Percentiles rank a stretch among this genome's conserved stretches.
Conservation (phyloP, 2,888 invertebrate species). For the Acleris holmiana region DNA sequence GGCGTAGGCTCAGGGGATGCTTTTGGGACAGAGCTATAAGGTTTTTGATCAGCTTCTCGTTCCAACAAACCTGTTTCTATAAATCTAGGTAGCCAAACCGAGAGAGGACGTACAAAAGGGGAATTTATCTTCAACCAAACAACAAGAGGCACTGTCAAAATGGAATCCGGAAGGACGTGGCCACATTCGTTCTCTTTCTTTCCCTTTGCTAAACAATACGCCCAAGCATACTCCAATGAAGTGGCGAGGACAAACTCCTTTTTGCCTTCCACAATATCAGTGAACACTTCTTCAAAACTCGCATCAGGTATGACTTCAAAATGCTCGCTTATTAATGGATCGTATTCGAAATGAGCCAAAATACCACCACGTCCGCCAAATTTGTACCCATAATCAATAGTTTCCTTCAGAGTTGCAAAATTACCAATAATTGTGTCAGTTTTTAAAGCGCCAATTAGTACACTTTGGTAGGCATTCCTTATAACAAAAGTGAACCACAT, state of each 20-base stretch:
- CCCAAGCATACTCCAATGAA: slow-evolving; percentile 65
- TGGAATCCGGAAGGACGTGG: slow-evolving; percentile 63
- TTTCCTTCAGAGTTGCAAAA: slow-evolving; percentile 60
- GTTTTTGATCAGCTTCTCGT: slow-evolving; percentile 49
- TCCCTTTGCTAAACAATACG: slow-evolving; percentile 59
- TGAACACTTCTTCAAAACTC: slow-evolving; percentile 59
- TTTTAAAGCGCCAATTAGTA: slow-evolving; percentile 67
- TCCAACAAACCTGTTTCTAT: slow-evolving; percentile 65
- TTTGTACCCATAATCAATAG: slow-evolving; percentile 56
- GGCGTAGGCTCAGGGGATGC: slow-evolving; percentile 58
- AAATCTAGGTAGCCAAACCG: slow-evolving; percentile 62
- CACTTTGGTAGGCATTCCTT: slow-evolving; percentile 69
- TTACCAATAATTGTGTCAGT: slow-evolving; percentile 60
- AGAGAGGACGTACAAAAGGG: slow-evolving; percentile 54
- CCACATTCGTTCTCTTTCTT: slow-evolving; percentile 66
- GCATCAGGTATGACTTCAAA: slow-evolving; percentile 60
- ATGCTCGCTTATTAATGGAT: slow-evolving; percentile 56
- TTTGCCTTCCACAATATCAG: slow-evolving; percentile 56
- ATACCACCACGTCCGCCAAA: slow-evolving; percentile 66
- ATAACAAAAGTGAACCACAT: slow-evolving; percentile 71
- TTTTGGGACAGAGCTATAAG: slow-evolving; percentile 41
- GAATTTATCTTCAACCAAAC: slow-evolving; percentile 67
- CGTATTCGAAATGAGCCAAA: slow-evolving; percentile 63
- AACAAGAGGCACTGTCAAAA: slow-evolving; percentile 65
- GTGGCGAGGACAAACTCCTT: slow-evolving; percentile 63